These are phyloP conservation scores for Heliconius hewitsoni DNA, from an alignment of 1,140 invertebrate genomes.

Conservation along the genomic window DNA sequence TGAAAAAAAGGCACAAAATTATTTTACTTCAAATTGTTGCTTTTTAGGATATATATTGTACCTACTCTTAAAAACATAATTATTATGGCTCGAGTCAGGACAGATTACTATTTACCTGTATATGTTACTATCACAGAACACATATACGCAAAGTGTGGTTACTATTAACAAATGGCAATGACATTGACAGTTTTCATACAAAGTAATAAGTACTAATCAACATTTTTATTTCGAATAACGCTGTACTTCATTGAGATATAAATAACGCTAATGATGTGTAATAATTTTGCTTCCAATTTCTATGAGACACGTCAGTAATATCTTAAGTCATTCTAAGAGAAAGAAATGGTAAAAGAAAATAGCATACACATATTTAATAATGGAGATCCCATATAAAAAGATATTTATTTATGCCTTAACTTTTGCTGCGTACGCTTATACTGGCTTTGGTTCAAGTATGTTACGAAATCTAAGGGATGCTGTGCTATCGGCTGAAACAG, in stretches of 20 bases:
- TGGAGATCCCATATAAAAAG: constrained; percentile 88
- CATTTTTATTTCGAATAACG: background rate
- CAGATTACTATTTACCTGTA: too few species aligned
- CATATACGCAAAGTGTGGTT: too few species aligned
- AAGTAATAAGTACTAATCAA: background rate
- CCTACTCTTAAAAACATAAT: too few species aligned
- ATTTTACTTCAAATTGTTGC: too few species aligned
- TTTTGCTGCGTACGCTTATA: constrained; percentile 89
- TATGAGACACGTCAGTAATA: constrained; percentile 38
- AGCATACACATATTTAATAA: constrained; percentile 48
- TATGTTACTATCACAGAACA: too few species aligned
- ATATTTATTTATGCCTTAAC: constrained; percentile 87
- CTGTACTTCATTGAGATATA: background rate
- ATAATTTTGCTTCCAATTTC: constrained; percentile 13
- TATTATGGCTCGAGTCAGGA: too few species aligned
- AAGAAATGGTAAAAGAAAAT: constrained; percentile 29
- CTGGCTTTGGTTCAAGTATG: constrained; percentile 89
- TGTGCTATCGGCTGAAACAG: constrained; percentile 87
- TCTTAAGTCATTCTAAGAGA: constrained; percentile 15
- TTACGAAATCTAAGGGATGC: constrained; percentile 88
- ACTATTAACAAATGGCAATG: background rate
- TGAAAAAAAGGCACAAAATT: too few species aligned
- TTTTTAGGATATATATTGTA: too few species aligned
- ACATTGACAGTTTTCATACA: background rate
- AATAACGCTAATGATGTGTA: constrained; percentile 8